Conservation (phyloP, 1,140 invertebrate genomes). For the Heterodera carotae region DNA sequence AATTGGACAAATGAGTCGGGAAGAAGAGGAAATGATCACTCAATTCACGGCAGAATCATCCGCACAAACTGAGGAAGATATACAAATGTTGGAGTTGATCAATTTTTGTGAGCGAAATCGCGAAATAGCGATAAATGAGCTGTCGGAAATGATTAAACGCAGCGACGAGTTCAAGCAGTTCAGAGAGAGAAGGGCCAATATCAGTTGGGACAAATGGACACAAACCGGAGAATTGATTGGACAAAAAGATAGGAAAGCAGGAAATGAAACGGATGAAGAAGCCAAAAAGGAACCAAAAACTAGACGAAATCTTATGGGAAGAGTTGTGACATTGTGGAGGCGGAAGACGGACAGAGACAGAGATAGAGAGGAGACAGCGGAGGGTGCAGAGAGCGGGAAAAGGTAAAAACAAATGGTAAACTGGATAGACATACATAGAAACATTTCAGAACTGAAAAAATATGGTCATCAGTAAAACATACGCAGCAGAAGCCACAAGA, state of each 20-base stretch:
- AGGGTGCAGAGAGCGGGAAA: background rate
- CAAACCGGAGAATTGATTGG: constrained; percentile 6
- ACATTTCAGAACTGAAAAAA: background rate
- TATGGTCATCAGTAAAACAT: background rate
- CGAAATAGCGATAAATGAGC: background rate
- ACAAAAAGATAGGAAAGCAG: background rate
- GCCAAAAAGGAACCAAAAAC: background rate
- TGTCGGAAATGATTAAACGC: background rate
- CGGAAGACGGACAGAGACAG: background rate
- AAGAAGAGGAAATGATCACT: background rate
- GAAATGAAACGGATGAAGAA: background rate
- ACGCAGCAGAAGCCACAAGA: background rate
- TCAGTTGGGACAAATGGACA: constrained; percentile 14
- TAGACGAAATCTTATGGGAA: constrained; percentile 14
- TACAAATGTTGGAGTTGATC: background rate
- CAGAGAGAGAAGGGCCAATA: background rate
- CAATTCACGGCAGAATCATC: constrained; percentile 20
- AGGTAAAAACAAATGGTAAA: constrained; percentile 4
- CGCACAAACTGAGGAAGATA: constrained; percentile 20
- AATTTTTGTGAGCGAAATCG: background rate
- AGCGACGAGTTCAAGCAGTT: background rate
- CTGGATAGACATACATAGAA: background rate
- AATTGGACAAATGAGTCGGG: background rate
- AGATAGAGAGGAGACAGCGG: background rate
- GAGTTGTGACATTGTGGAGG: constrained; percentile 12